Evolutionary conservation across 2,888 invertebrate species (phyloP), one percentile per base, ranked within the genome.

Genomic region (Julus scanicus): DNA sequence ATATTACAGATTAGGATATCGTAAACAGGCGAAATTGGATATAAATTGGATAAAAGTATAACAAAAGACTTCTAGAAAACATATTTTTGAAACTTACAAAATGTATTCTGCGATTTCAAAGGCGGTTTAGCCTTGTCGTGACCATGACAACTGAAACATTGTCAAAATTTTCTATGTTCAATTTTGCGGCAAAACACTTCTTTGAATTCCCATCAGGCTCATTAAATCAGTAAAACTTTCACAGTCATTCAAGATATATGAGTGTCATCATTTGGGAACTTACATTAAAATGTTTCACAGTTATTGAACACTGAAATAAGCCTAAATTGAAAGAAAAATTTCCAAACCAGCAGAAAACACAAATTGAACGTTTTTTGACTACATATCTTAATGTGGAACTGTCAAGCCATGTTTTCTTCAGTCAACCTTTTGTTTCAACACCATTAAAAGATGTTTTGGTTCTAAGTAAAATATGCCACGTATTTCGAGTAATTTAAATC

Each of bases 151-250:
- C 2, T 37, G 13, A 15, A 37, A 15, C 15, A 8, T 15, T 37
- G 44, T 39, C 80, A 2, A 29, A 80, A 80, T 37, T 44, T 5
- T 29, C 29, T 29, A 15, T 80, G 37, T 4, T 4, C 4, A 37
- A 80, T 39, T 80, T 13, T 37, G 11, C 13, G 15, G 37, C 11
- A 11, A 71, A 80, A 29, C 80, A 9, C 13, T 37, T 15, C 37
- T 13, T 37, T 37, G 29, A 44, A 15, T 37, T 80, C 80, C 80
- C 37, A 80, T 80, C 80, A 80, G 80, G 13, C 80, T 80, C 80
- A 80, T 80, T 80, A 80, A 80, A 80, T 80, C 80, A 80, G 80
- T 80, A 80, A 29, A 80, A 80, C 80, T 37, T 80, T 80, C 80
- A 80, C 5, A 15, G 80, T 29, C 11, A 80, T 80, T 80, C 80